A percentile compares a stretch with the other conserved stretches of the same genome.
Conservation (phyloP, 1,140 invertebrate genomes). For the Cephus cinctus region DNA sequence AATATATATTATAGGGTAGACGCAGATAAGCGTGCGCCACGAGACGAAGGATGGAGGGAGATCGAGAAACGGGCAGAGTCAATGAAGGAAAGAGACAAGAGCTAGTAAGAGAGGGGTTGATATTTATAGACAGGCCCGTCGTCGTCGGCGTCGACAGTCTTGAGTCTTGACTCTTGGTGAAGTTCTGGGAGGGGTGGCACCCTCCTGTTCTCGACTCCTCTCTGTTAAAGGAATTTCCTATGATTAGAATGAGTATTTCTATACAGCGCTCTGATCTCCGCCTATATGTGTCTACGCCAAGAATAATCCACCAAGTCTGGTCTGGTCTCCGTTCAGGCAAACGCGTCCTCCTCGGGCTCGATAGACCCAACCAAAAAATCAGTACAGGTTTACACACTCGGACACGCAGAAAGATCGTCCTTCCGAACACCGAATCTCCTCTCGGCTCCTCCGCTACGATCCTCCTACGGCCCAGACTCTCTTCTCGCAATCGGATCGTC, state of each 20-base stretch:
- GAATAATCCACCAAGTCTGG: conserved; percentile 31
- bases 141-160: conserved; percentile 14
- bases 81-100: conserved; percentile 5
- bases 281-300: conserved; percentile 27
- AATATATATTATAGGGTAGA: conserved; percentile 36
- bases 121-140: conserved; percentile 35
- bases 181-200: conserved; percentile 27
- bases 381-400: too few species aligned
- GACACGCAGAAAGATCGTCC: too few species aligned
- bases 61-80: conserved; percentile 7
- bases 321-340: conserved; percentile 4
- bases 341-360: too few species aligned
- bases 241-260: conserved; percentile 50
- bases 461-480: too few species aligned
- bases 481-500: neutral
- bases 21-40: conserved; percentile 26
- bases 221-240: conserved; percentile 46
- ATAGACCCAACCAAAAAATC: too few species aligned
- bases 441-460: too few species aligned
- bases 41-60: too few species aligned
- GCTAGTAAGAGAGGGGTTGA: conserved; percentile 24
- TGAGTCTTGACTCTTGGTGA: conserved; percentile 29
- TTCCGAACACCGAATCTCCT: too few species aligned
- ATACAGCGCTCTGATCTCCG: conserved; percentile 31
- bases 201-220: conserved; percentile 16